phyloP scores from a whole-genome alignment of 2,113 vertebrate genomes.

The Atractosteus spatula region DNA sequence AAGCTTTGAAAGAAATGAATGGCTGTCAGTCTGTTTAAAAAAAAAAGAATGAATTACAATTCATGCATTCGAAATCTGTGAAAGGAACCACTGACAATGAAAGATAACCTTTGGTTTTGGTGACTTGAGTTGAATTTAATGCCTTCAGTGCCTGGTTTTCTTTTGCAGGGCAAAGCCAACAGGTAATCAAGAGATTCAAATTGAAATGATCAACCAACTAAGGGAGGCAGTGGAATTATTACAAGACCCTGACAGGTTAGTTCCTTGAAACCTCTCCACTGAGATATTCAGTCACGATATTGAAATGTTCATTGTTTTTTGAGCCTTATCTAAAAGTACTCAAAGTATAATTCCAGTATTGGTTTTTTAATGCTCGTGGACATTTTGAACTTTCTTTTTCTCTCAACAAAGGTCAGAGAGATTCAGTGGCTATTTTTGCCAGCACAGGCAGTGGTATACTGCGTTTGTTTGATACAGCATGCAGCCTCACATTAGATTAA shows the following conservation, averaged over 20 bases:
- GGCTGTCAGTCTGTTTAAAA: no score
- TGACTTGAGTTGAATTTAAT: not conserved
- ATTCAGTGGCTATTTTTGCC: no score
- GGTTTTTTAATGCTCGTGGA: not conserved
- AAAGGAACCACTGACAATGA: no score
- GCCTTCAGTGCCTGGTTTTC: conserved; percentile 9
- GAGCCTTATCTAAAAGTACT: no score
- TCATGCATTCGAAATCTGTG: no score
- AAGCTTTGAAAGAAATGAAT: no score
- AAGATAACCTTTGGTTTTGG: not conserved
- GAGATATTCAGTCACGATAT: not conserved
- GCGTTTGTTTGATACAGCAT: no score
- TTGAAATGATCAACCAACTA: conserved; percentile 81
- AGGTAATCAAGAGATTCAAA: conserved; percentile 61
- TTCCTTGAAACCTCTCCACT: no score
- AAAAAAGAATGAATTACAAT: no score
- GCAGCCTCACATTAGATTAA: no score
- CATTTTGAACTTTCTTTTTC: not conserved
- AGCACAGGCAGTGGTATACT: no score
- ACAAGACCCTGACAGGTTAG: conserved; percentile 79
- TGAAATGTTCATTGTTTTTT: not conserved
- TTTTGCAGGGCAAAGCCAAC: conserved; percentile 67
- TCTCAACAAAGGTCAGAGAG: not conserved
- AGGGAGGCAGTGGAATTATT: conserved; percentile 83
- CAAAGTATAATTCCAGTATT: no score